phyloP scores from a whole-genome alignment of 2,113 vertebrate species.

The Diadophis punctatus region DNA sequence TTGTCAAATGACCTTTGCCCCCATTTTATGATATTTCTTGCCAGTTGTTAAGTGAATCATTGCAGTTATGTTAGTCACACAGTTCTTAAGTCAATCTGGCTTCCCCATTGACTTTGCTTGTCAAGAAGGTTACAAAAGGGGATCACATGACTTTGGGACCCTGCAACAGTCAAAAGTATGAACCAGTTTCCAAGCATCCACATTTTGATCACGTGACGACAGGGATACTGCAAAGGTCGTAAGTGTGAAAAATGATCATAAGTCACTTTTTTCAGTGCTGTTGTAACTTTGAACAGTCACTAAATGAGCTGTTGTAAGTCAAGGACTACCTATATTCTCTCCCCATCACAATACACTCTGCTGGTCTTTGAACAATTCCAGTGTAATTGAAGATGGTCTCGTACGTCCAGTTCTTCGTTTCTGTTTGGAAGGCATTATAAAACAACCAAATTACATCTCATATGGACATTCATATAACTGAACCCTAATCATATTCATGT shows the following conservation, averaged over 20 bases:
- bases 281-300: not conserved
- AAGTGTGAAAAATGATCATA: not conserved
- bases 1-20: not conserved
- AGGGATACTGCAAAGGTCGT: not conserved
- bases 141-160: not conserved
- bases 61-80: not conserved
- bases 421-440: not conserved
- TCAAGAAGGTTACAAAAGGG: not conserved
- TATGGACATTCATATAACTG: not conserved
- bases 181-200: not conserved
- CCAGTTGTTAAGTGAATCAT: not conserved
- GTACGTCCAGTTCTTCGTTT: not conserved
- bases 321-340: not conserved
- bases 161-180: not conserved
- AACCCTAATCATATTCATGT: not conserved
- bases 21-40: not conserved
- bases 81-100: not conserved
- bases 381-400: not conserved
- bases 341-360: not conserved
- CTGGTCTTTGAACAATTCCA: not conserved
- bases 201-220: not conserved
- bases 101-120: not conserved
- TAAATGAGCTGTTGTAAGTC: not conserved
- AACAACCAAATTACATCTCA: not conserved
- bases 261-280: not conserved